These are phyloP conservation scores for Galeopterus variegatus DNA, from an alignment of 2,113 vertebrate genomes.

Conservation along the genomic window DNA sequence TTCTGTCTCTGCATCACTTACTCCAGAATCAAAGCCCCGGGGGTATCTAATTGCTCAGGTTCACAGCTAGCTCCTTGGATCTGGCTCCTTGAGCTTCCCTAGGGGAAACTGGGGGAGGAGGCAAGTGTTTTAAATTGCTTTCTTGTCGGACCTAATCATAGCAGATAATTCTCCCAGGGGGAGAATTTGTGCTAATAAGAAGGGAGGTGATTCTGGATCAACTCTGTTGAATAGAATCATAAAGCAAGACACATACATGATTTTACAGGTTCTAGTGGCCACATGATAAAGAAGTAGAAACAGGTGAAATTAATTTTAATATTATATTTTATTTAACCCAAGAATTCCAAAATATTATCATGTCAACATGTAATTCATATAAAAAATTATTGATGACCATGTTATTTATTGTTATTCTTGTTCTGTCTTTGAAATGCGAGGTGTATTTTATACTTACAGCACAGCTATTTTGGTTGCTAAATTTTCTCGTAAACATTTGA, in stretches of 20 bases:
- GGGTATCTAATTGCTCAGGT: not conserved
- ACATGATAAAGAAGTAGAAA: not conserved
- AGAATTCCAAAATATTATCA: not conserved
- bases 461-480: not conserved
- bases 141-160: not conserved
- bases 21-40: not conserved
- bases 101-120: not conserved
- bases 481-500: not conserved
- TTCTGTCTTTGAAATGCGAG: not conserved
- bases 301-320: conserved; percentile 29
- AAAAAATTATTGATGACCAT: not conserved
- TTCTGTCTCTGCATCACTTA: not conserved
- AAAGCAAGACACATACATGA: not conserved
- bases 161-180: not conserved
- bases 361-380: not conserved
- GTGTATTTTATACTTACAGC: not conserved
- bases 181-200: not conserved
- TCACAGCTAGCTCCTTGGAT: not conserved
- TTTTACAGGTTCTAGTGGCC: not conserved
- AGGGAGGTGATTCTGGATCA: not conserved
- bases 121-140: not conserved
- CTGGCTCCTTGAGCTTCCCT: not conserved
- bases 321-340: not conserved
- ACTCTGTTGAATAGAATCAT: not conserved
- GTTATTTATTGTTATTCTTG: not conserved